Percentiles rank a stretch among this genome's conserved stretches.
Conservation (phyloP, 2,797 vertebrate species). For the Peromyscus eremicus region DNA sequence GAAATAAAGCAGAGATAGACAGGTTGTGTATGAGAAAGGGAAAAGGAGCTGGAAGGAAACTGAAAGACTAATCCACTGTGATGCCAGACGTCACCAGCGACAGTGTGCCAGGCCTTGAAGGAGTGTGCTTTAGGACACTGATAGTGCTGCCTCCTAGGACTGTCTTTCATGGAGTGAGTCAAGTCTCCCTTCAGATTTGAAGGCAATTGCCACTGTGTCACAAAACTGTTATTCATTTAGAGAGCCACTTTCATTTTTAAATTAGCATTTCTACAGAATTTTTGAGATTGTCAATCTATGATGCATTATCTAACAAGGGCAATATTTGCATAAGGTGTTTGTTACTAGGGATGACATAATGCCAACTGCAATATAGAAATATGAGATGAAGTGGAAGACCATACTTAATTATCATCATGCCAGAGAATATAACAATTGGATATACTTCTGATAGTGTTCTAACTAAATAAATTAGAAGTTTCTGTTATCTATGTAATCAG, state of each 20-base stretch:
- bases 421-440: not conserved
- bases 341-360: not conserved
- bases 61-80: conserved; percentile 71
- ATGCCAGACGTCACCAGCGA: conserved; percentile 63
- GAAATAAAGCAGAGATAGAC: conserved; percentile 72
- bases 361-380: not conserved
- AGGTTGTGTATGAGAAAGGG: conserved; percentile 14
- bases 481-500: not conserved
- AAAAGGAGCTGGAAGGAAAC: conserved; percentile 65
- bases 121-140: not conserved
- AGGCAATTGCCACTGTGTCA: not conserved
- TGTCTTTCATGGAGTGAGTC: conserved; percentile 24
- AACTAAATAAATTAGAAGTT: not conserved
- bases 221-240: conserved; percentile 7
- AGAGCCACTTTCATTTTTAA: not conserved
- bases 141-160: not conserved
- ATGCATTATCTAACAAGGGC: not conserved
- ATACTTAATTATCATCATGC: not conserved
- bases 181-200: not conserved
- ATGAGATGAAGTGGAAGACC: not conserved
- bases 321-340: not conserved
- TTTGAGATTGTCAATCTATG: not conserved
- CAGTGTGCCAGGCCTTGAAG: not conserved
- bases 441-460: not conserved
- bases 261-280: conserved; percentile 4